Evolutionary conservation across 2,797 vertebrate species (phyloP).

Genomic region (Gymnothorax reevesii): DNA sequence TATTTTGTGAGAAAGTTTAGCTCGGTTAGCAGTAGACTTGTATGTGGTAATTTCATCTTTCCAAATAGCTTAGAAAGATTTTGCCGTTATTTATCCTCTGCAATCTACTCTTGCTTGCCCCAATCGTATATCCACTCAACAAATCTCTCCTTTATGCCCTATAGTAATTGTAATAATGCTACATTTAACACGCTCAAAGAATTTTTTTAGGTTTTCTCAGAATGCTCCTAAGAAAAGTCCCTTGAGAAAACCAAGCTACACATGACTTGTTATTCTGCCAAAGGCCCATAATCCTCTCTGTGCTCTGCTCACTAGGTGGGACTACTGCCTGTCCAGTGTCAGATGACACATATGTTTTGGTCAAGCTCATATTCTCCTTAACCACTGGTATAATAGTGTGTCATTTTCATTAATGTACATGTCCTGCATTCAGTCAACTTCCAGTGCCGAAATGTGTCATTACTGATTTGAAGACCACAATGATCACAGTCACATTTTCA

Average conservation of each 20-base stretch:
- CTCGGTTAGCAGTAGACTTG: no score
- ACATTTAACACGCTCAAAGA: no score
- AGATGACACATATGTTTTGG: not conserved
- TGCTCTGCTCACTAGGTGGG: not conserved
- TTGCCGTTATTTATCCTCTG: not conserved
- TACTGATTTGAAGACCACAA: not conserved
- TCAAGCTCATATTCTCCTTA: not conserved
- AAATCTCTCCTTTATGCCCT: not conserved
- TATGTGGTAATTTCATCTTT: not conserved
- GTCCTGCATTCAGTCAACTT: not conserved
- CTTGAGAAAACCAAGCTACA: not conserved
- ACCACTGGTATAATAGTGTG: no score
- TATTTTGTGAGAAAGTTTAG: no score
- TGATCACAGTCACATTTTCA: no score
- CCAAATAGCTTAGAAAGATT: not conserved
- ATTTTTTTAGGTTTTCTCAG: no score
- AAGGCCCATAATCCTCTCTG: not conserved
- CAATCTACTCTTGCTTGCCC: not conserved
- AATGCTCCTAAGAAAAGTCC: no score
- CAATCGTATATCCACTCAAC: not conserved
- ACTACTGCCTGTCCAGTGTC: not conserved
- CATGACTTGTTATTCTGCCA: not conserved
- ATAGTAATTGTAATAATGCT: no score
- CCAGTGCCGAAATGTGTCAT: not conserved
- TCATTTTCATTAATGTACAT: not conserved